phyloP scores from a whole-genome alignment of 2,888 invertebrate species.

The Mythimna loreyi region DNA sequence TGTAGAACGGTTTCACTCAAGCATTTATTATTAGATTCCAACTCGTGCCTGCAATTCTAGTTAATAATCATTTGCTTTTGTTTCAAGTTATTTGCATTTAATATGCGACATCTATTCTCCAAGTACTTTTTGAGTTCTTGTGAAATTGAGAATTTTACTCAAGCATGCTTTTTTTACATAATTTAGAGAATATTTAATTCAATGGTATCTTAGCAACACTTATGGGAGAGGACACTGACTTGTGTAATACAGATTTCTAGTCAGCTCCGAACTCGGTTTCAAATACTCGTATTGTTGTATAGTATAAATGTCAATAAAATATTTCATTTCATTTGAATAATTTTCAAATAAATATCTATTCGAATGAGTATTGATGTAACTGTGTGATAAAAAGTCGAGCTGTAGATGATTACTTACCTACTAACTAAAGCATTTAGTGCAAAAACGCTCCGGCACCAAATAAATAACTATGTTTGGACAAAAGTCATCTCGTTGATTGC shows the following conservation, averaged over 20 bases:
- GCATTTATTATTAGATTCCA: conserved; percentile 28
- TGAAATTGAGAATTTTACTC: neutral
- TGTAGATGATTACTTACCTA: conserved; percentile 22
- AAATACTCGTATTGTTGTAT: too few relatives aligned
- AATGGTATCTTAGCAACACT: too few relatives aligned
- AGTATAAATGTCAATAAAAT: too few relatives aligned
- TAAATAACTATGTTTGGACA: conserved; percentile 32
- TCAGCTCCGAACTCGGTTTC: too few relatives aligned
- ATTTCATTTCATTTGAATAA: conserved; percentile 4
- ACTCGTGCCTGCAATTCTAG: conserved; percentile 7
- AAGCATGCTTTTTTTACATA: too few relatives aligned
- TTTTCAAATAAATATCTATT: neutral
- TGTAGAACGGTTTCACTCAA: conserved; percentile 62
- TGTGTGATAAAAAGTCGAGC: conserved; percentile 9
- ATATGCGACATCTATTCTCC: neutral
- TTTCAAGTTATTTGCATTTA: conserved; percentile 11
- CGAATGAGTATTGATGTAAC: conserved; percentile 13
- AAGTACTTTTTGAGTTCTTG: neutral
- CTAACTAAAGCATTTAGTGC: conserved; percentile 16
- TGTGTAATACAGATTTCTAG: too few relatives aligned
- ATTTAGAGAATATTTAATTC: too few relatives aligned
- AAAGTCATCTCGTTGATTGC: conserved; percentile 48
- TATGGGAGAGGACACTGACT: too few relatives aligned
- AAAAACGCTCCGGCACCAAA: conserved; percentile 40
- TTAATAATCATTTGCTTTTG: neutral